Base-by-base conservation (phyloP, 1,140 invertebrate species). In the Aphis gossypii region DNA sequence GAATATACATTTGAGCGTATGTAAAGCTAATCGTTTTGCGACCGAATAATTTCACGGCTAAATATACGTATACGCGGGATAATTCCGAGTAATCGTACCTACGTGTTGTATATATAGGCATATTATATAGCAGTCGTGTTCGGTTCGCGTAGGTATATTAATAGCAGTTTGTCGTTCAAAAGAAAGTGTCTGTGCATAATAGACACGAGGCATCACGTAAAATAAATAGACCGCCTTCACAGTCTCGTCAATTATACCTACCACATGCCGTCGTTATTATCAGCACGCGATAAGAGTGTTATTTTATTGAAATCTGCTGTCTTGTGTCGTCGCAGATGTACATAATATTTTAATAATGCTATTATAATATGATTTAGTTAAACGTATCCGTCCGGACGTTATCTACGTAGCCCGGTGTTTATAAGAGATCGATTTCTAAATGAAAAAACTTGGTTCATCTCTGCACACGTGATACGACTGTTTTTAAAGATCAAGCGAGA, bases 121-220 rank as follows among this genome's bases (percentile, higher is more conserved):
- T 35, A 35, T 35, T 18, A 0, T 23, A 38, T 38, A 38, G 21
- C 35, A 82, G 35, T 83, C 14, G 44, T 30, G 56, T 76, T 68
- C 30, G 60, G 11, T 68, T 8, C 14, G 35, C 48, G 46, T 21
- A 18, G 11, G 30, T 48, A 48, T 11, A 46, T 9, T 23, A 30
- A 30, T 44, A 8, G 76, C n/a, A 14, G 30, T 87, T 21, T 48
- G 44, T 48, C 86, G 46, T 18, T 87, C 46, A 87, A 48, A 87
- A 87, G 86, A 87, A 87, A 87, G 86, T 35, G 60, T n/a, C 60
- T 76, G 60, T 76, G 30, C 14, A 20, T 76, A 76, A 76, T 76
- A 76, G 60, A 76, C 60, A n/a, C 60, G 60, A 14, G 14, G 11
- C 14, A n/a, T 68, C 60, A 1, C 86, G 46, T 46, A 14, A 30